Conservation (phyloP, 1,140 invertebrate genomes). For the Dinoponera quadriceps region DNA sequence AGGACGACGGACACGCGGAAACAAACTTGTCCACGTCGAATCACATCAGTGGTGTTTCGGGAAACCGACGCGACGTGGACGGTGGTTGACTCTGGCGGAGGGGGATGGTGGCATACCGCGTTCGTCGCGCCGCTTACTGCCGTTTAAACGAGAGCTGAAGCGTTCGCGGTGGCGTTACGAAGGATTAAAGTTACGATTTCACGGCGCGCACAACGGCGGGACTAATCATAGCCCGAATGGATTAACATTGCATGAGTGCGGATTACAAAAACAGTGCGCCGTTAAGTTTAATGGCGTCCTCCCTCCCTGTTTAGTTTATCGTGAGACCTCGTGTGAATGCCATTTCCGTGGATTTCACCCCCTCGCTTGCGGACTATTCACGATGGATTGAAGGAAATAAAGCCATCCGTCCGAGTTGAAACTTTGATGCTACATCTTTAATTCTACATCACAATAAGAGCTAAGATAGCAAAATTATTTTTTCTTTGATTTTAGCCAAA, state of each 20-base stretch:
- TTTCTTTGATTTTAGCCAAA: too few relatives aligned
- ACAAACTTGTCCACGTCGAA: conserved; percentile 3
- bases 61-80: conserved; percentile 38
- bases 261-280: not conserved
- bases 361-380: too few relatives aligned
- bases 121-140: conserved; percentile 4
- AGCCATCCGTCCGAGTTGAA: too few relatives aligned
- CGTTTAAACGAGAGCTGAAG: conserved; percentile 44
- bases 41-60: conserved; percentile 39
- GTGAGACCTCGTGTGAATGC: not conserved
- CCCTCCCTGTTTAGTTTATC: not conserved
- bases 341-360: too few relatives aligned
- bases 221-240: conserved; percentile 22
- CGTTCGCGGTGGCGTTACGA: conserved; percentile 22
- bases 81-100: conserved; percentile 23
- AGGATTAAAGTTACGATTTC: conserved; percentile 46
- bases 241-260: conserved; percentile 8
- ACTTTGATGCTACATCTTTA: too few relatives aligned
- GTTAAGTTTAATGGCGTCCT: not conserved
- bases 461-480: too few relatives aligned
- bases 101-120: not conserved
- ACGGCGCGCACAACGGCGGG: not conserved
- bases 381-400: too few relatives aligned
- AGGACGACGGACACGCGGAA: too few relatives aligned
- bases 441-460: too few relatives aligned